These are phyloP conservation scores for Catotricha subobsoleta DNA, from an alignment of 2,888 invertebrate genomes.

Conservation along the genomic window DNA sequence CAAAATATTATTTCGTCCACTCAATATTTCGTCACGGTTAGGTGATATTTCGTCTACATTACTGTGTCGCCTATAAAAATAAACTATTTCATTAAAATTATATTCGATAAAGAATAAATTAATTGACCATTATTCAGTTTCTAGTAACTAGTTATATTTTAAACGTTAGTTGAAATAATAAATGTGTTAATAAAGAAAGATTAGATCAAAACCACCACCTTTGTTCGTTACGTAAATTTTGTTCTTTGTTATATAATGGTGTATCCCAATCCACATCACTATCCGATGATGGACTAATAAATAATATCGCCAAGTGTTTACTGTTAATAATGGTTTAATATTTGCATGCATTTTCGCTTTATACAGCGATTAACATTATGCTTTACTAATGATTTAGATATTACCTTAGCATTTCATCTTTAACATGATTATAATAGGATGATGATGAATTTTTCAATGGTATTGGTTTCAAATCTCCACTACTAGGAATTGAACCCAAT, in stretches of 20 bases:
- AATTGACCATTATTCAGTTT: too few species aligned
- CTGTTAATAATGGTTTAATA: too few species aligned
- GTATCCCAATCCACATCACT: constrained; percentile 40
- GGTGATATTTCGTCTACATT: constrained; percentile 7
- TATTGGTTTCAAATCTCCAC: background rate
- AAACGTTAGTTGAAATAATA: background rate
- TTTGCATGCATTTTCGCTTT: too few species aligned
- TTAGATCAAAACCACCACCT: constrained; percentile 7
- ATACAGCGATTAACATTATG: background rate
- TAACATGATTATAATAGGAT: constrained; percentile 20
- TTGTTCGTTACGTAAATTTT: constrained; percentile 18
- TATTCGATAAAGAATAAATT: too few species aligned
- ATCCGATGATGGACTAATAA: constrained; percentile 33
- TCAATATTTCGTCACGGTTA: constrained; percentile 10
- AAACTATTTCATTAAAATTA: too few species aligned
- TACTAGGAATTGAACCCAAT: constrained; percentile 10
- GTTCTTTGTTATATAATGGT: constrained; percentile 31
- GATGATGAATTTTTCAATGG: background rate
- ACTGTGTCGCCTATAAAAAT: constrained; percentile 7
- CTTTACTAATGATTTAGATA: constrained; percentile 9
- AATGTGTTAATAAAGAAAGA: constrained; percentile 20
- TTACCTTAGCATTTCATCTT: constrained; percentile 33
- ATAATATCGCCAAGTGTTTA: too few species aligned
- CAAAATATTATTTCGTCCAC: constrained; percentile 3
- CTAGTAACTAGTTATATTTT: too few species aligned